phyloP scores from a whole-genome alignment of 2,888 invertebrate genomes.

The Gnatocerus cornutus region DNA sequence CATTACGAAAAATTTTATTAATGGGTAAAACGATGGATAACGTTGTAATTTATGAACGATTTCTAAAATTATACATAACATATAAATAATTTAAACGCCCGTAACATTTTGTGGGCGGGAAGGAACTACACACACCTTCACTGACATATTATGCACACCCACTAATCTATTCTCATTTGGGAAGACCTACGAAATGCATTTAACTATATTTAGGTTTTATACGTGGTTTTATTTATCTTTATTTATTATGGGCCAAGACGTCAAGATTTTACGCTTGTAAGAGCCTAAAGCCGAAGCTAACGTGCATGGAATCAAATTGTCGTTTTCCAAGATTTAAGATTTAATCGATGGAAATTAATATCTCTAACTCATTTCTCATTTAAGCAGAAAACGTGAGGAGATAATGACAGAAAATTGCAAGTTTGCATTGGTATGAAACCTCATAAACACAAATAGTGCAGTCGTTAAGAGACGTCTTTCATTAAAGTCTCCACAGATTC shows the following conservation, averaged over 20 bases:
- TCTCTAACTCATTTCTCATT: too few relatives aligned
- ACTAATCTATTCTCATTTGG: constrained; percentile 48
- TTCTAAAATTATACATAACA: constrained; percentile 50
- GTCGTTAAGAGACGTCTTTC: too few relatives aligned
- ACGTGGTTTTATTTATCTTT: constrained; percentile 31
- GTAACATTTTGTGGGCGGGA: constrained; percentile 52
- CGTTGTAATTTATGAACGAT: constrained; percentile 49
- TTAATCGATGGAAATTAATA: too few relatives aligned
- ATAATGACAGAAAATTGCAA: too few relatives aligned
- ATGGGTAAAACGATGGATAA: constrained; percentile 30
- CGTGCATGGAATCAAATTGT: constrained; percentile 6
- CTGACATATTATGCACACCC: constrained; percentile 53
- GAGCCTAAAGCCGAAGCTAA: not conserved
- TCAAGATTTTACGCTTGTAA: constrained; percentile 24
- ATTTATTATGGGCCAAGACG: constrained; percentile 35
- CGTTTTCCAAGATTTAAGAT: not conserved
- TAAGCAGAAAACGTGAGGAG: too few relatives aligned
- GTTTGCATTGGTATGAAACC: too few relatives aligned
- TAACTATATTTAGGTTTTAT: constrained; percentile 42
- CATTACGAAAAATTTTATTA: constrained; percentile 36
- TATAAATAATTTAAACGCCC: constrained; percentile 51
- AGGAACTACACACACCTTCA: constrained; percentile 52
- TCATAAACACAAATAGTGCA: too few relatives aligned
- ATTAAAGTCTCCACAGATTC: too few relatives aligned
- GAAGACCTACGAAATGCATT: constrained; percentile 46